These are phyloP conservation scores for Watsonalla binaria DNA, from an alignment of 2,888 invertebrate species.

Conservation along the genomic window DNA sequence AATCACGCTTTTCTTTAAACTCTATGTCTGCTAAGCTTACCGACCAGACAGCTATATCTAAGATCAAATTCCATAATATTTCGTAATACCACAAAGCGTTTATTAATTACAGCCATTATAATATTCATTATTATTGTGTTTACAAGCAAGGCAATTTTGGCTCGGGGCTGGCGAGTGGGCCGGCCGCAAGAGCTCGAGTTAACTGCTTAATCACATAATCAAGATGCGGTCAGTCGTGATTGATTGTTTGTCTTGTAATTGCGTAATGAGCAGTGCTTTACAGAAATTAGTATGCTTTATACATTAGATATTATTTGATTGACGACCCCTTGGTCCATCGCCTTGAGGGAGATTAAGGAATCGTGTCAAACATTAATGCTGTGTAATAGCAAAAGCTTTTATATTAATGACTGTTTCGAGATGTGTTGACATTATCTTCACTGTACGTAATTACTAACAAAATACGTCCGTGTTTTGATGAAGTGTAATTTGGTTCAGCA, in stretches of 20 bases:
- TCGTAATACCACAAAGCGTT: conserved; percentile 13
- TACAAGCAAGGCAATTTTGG: conserved; percentile 15
- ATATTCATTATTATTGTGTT: conserved; percentile 18
- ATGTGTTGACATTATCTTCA: neutral
- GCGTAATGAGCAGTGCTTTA: conserved; percentile 40
- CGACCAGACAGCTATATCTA: neutral
- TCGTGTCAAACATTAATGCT: neutral
- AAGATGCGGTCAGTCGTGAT: conserved; percentile 48
- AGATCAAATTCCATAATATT: conserved; percentile 2
- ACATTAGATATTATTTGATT: conserved; percentile 2
- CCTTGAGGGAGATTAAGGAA: neutral
- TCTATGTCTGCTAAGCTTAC: no score
- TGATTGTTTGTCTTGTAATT: conserved; percentile 46
- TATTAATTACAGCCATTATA: conserved; percentile 23
- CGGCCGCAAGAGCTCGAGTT: conserved; percentile 26
- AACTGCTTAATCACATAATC: conserved; percentile 64
- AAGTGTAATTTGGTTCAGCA: neutral
- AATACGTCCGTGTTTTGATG: neutral
- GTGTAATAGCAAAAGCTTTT: neutral
- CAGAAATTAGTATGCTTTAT: conserved; percentile 25
- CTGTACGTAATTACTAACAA: neutral
- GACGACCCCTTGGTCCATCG: neutral
- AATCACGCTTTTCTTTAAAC: no score
- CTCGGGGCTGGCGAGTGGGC: conserved; percentile 19
- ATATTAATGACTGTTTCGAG: neutral